A percentile compares a stretch with the other conserved stretches of the same genome.
Evolutionary conservation across 2,797 vertebrate species (phyloP).

Genomic region (Gobio occitaniae): DNA sequence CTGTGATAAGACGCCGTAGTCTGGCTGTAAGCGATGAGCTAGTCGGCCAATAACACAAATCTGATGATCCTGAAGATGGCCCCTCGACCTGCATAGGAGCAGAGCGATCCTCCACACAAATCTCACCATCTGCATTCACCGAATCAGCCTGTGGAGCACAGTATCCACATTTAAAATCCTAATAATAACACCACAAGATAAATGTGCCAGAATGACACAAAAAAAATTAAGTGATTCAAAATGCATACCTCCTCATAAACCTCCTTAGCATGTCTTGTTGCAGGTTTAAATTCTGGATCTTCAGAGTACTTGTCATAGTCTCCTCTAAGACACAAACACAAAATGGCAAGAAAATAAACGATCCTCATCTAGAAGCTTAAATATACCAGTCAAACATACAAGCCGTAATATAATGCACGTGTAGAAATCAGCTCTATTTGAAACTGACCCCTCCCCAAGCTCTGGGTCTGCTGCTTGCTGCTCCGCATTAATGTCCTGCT

Average conservation of each 20-base stretch:
- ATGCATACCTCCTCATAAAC: slow-evolving; percentile 84
- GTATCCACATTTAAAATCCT: not conserved
- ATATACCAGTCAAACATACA: not conserved
- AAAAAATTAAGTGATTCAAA: not conserved
- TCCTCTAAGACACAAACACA: slow-evolving; percentile 71
- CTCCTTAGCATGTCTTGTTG: slow-evolving; percentile 84
- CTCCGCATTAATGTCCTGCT: slow-evolving; percentile 92
- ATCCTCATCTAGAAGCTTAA: not conserved
- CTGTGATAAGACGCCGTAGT: slow-evolving; percentile 89
- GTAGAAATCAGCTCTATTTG: not conserved
- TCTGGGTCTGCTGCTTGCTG: slow-evolving; percentile 87
- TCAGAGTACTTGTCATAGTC: slow-evolving; percentile 92
- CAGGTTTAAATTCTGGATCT: slow-evolving; percentile 91
- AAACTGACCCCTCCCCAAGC: slow-evolving; percentile 86
- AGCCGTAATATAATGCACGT: not conserved
- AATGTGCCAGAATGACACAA: not conserved
- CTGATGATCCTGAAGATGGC: slow-evolving; percentile 68
- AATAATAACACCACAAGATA: not conserved
- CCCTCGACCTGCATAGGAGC: slow-evolving; percentile 71
- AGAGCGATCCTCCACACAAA: slow-evolving; percentile 88
- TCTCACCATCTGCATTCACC: slow-evolving; percentile 88
- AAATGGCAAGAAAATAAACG: not conserved
- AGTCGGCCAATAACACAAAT: slow-evolving; percentile 86
- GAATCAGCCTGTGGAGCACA: slow-evolving; percentile 79
- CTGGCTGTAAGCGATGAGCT: slow-evolving; percentile 89